Evolutionary conservation across 2,888 invertebrate genomes (phyloP).

Genomic region (Diarsia dahlii): DNA sequence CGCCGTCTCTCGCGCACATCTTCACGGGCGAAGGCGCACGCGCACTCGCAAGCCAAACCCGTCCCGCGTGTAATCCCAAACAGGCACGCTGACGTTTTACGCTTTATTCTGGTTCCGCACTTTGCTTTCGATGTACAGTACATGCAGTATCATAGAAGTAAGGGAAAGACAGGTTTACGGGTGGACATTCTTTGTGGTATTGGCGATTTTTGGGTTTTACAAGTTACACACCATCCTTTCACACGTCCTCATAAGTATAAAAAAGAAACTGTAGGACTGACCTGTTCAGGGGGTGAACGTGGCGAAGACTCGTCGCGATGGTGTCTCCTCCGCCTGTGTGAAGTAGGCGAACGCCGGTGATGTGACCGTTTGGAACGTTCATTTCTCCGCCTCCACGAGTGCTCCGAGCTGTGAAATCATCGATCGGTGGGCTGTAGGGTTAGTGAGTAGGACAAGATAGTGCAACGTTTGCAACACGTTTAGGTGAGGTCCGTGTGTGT

Average conservation of each 20-base stretch:
- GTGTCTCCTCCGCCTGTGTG: conserved; percentile 93
- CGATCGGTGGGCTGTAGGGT: conserved; percentile 90
- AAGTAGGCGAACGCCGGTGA: conserved; percentile 95
- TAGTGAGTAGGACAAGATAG: conserved; percentile 81
- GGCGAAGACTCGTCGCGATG: conserved; percentile 88
- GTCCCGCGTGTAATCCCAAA: conserved; percentile 86
- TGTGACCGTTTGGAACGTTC: conserved; percentile 96
- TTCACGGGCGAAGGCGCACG: conserved; percentile 90
- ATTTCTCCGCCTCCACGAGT: conserved; percentile 95
- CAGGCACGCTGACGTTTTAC: conserved; percentile 86
- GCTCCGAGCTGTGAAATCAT: conserved; percentile 93
- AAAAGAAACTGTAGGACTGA: conserved; percentile 83
- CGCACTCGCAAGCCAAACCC: conserved; percentile 88
- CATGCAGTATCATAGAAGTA: conserved; percentile 69
- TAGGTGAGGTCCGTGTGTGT: conserved; percentile 81
- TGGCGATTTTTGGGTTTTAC: conserved; percentile 80
- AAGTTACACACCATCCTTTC: conserved; percentile 77
- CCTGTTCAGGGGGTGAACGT: conserved; percentile 89
- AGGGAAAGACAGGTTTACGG: conserved; percentile 82
- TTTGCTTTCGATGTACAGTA: conserved; percentile 79
- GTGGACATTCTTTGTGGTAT: conserved; percentile 83
- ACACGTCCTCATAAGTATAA: conserved; percentile 74
- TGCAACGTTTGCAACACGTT: conserved; percentile 73
- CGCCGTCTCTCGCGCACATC: conserved; percentile 90
- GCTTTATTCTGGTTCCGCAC: conserved; percentile 88